Conservation (phyloP, 2,888 invertebrate genomes). For the Neocrepidodera transversa region DNA sequence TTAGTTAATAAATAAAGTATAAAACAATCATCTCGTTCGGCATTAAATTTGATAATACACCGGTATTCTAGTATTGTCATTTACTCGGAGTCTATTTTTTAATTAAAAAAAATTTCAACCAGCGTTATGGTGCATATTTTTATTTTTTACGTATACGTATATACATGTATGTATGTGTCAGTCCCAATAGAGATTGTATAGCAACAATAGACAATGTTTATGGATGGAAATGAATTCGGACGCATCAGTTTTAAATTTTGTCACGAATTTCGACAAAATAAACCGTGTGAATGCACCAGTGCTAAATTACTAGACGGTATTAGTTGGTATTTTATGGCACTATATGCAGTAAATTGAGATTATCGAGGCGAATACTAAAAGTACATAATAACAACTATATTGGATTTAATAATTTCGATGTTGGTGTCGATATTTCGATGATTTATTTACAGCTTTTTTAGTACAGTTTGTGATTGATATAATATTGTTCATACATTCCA, state of each 20-base stretch:
- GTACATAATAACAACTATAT: conserved; percentile 18
- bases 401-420: conserved; percentile 20
- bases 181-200: conserved; percentile 11
- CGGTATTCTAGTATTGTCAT: no score
- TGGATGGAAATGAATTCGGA: conserved; percentile 13
- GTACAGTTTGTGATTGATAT: no score
- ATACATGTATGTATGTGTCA: neutral
- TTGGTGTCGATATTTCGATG: neutral
- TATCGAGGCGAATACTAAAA: conserved; percentile 20
- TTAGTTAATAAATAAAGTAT: no score
- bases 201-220: conserved; percentile 11
- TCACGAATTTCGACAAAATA: conserved; percentile 21
- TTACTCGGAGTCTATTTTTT: no score
- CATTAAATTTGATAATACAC: no score
- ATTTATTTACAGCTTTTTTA: neutral
- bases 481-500: no score
- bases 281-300: conserved; percentile 18
- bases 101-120: no score
- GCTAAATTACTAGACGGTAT: conserved; percentile 21
- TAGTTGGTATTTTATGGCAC: conserved; percentile 22
- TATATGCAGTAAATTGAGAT: conserved; percentile 28
- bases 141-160: neutral
- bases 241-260: conserved; percentile 19
- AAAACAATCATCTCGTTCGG: no score
- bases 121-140: conserved; percentile 4